Evolutionary conservation across 2,797 vertebrate genomes (phyloP).

Genomic region (Halcyon badia): DNA sequence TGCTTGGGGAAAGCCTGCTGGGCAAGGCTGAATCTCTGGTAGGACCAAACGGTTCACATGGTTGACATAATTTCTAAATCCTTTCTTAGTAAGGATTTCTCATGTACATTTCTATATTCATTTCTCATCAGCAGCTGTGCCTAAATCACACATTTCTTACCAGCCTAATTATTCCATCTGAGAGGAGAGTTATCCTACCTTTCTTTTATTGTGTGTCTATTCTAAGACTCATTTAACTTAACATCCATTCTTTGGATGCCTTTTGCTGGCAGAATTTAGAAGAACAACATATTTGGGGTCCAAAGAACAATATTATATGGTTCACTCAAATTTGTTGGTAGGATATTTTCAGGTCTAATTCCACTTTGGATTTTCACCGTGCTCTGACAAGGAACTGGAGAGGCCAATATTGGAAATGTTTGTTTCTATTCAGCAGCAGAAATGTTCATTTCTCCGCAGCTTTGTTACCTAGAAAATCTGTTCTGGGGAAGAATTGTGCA

Average conservation of each 20-base stretch:
- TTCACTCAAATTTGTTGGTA: not conserved
- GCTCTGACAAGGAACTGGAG: not conserved
- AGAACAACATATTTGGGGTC: not conserved
- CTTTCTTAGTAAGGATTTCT: not conserved
- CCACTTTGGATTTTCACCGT: not conserved
- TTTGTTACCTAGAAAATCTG: slow-evolving; percentile 30
- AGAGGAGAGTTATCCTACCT: not conserved
- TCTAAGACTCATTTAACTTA: not conserved
- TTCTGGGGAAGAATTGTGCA: slow-evolving; percentile 15
- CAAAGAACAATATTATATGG: not conserved
- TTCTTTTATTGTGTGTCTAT: not conserved
- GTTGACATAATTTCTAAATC: not conserved
- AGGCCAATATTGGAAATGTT: not conserved
- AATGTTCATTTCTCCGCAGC: not conserved
- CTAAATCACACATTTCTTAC: not conserved
- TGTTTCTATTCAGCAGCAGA: not conserved
- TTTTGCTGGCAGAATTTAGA: not conserved
- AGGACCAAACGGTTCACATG: not conserved
- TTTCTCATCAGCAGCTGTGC: not conserved
- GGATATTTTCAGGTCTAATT: not conserved
- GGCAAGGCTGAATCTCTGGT: not conserved
- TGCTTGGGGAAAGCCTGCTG: not conserved
- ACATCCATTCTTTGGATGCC: not conserved
- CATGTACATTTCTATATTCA: not conserved
- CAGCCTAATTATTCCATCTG: not conserved